Evolutionary conservation across 2,797 vertebrate genomes (phyloP).

Genomic region (Sorex maritimensis): DNA sequence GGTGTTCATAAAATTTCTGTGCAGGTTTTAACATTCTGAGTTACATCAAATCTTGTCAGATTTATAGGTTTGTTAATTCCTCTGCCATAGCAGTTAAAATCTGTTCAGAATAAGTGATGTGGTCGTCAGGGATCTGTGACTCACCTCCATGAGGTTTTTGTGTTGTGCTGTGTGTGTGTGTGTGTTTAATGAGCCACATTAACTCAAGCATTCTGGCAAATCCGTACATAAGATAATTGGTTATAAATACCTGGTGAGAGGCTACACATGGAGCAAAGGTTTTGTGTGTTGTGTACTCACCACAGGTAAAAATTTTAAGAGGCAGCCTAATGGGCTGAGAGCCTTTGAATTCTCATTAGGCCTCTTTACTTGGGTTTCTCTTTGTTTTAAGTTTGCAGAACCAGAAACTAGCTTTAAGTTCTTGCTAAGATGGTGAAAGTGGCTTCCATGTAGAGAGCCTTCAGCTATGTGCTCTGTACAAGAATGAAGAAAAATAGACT

Average conservation of each 20-base stretch:
- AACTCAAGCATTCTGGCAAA: slow-evolving; percentile 74
- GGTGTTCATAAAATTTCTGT: slow-evolving; percentile 27
- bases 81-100: slow-evolving; percentile 32
- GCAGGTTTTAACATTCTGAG: slow-evolving; percentile 55
- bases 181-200: slow-evolving; percentile 70
- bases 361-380: slow-evolving; percentile 44
- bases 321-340: slow-evolving; percentile 77
- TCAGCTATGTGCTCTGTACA: not conserved
- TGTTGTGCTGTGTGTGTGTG: too few species aligned
- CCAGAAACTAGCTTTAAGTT: slow-evolving; percentile 47
- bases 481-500: not conserved
- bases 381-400: slow-evolving; percentile 78
- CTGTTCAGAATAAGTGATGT: slow-evolving; percentile 64
- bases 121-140: slow-evolving; percentile 58
- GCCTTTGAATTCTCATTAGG: slow-evolving; percentile 68
- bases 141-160: slow-evolving; percentile 54
- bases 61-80: slow-evolving; percentile 54
- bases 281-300: slow-evolving; percentile 69
- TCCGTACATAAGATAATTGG: slow-evolving; percentile 72
- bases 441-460: not conserved
- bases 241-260: slow-evolving; percentile 76
- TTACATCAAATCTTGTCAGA: slow-evolving; percentile 48
- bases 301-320: slow-evolving; percentile 79
- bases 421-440: slow-evolving; percentile 31
- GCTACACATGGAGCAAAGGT: slow-evolving; percentile 60